Base-by-base conservation (phyloP, 2,888 invertebrate species). In the Adelphocoris suturalis region DNA sequence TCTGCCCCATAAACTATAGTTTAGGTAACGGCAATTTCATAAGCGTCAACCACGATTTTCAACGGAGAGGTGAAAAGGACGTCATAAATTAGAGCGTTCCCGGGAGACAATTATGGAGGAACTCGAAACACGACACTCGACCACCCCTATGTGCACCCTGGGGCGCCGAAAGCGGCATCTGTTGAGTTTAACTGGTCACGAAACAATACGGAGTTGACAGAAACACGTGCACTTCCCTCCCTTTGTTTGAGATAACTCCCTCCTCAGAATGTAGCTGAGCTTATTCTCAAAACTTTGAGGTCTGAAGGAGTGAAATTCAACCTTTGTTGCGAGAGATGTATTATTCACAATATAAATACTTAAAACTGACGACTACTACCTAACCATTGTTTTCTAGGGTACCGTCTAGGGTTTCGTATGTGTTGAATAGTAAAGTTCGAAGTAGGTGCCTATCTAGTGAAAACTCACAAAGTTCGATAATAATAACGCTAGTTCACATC, bases 161-260 rank as follows among this genome's bases (percentile, higher is more conserved):
- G 52, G 52, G 52, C 16, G 52, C 52, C 52, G 14, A 52, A n/a
- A 52, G 61, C 23, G 68, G 16, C 78, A 78, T 78, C 78, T 78
- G 78, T 78, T 78, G 78, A 47, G 46, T 78, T 37, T 28, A 76
- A 76, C 61, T n/a, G 61, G 61, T 61, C 61, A 61, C 28, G 46
- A 76, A 76, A 76, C 76, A 76, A 76, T 28, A n/a, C n/a, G 46
- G 37, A 78, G 46, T 78, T 78, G 78, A 19, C 78, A 46, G 46
- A 46, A 78, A 78, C 78, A 78, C 78, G 78, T 14, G 76, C 28
- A 76, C 46, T 78, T 37, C 16, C 19, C 19, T 5, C 47, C 78
- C 19, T 78, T 78, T 37, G 16, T 16, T 7, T 9, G 47, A 19
- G 37, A 46, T 78, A 16, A 78, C 78, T 14, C 76, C 13, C 78